Conservation (phyloP, 2,113 vertebrate genomes). For the Paradoxurus hermaphroditus region DNA sequence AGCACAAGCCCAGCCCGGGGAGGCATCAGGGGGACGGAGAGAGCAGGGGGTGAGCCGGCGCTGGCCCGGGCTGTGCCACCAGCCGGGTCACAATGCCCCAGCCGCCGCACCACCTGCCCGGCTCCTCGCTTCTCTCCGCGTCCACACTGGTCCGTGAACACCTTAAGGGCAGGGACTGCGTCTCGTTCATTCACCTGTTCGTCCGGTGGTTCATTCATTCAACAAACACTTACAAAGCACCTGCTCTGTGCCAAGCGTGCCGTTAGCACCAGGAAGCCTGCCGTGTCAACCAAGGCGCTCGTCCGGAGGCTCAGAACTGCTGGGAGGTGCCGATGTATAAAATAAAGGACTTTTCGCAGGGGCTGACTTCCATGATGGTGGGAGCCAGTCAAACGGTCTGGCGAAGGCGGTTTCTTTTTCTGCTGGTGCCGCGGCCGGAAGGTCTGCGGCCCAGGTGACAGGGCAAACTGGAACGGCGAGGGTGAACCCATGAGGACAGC, state of each 20-base stretch:
- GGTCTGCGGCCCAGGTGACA: background rate
- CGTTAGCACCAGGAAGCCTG: background rate
- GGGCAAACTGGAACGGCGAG: background rate
- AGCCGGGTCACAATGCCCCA: background rate
- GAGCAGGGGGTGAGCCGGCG: too few species aligned
- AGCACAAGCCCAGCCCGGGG: background rate
- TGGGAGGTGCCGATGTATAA: background rate
- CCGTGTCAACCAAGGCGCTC: too few species aligned
- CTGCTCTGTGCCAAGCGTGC: background rate
- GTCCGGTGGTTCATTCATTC: background rate
- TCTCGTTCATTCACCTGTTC: background rate
- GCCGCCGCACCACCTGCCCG: background rate
- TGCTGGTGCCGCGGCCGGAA: background rate
- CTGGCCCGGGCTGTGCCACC: background rate
- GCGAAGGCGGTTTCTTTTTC: background rate
- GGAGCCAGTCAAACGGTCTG: background rate
- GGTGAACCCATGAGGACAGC: background rate
- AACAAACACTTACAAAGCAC: background rate
- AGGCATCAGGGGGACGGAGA: background rate
- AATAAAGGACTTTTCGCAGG: background rate
- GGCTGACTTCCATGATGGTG: background rate
- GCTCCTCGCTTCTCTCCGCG: background rate
- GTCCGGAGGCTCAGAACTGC: background rate
- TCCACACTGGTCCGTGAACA: background rate
- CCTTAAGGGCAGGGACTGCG: background rate